A percentile compares a stretch with the other conserved stretches of the same genome.
Conservation (phyloP, 2,888 invertebrate genomes). For the Platynereis dumerilii region DNA sequence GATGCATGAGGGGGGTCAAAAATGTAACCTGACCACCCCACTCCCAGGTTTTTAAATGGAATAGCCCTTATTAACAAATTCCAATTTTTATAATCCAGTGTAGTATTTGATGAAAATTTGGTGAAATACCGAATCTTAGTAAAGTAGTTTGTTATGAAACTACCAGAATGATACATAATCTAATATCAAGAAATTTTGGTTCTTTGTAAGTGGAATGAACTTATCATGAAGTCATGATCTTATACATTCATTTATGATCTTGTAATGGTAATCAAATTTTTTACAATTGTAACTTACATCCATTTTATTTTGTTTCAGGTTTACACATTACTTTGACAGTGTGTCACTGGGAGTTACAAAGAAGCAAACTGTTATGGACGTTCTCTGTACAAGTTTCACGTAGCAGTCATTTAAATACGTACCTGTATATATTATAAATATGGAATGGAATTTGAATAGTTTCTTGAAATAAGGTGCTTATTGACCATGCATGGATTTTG, state of each 20-base stretch:
- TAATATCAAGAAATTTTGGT: neutral
- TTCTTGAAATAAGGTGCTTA: no score
- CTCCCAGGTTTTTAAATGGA: no score
- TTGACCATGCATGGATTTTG: no score
- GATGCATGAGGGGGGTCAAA: no score
- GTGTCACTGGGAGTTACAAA: constrained; percentile 11
- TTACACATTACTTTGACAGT: constrained; percentile 21
- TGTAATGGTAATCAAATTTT: neutral
- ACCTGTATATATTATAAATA: no score
- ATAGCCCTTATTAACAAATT: no score
- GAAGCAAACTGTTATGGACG: constrained; percentile 10
- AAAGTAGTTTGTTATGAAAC: neutral
- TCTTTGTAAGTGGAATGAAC: neutral
- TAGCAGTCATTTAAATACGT: no score
- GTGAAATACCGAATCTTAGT: neutral
- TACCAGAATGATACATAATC: neutral
- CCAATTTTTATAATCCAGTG: no score
- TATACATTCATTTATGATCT: neutral
- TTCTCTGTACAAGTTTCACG: constrained; percentile 15
- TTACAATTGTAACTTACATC: neutral
- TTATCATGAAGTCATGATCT: no score
- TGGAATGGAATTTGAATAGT: no score
- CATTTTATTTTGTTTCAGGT: constrained; percentile 14
- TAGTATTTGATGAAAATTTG: no score
- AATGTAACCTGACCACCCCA: no score